Base-by-base conservation (phyloP, 2,113 vertebrate species). In the Chiloscyllium plagiosum region DNA sequence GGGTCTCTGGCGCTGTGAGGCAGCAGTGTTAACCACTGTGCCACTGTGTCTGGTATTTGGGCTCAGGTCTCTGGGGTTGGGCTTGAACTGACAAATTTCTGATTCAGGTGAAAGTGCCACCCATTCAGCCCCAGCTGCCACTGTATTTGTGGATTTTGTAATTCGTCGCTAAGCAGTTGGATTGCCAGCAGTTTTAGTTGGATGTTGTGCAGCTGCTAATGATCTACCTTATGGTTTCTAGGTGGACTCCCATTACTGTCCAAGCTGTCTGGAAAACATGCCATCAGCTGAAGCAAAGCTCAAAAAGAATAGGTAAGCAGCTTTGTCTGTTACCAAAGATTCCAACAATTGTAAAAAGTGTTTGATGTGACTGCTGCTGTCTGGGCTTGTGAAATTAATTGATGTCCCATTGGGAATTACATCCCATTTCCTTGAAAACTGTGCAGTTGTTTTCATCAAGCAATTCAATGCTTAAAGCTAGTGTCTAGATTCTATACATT, bases 161-260 rank as follows among this genome's bases (percentile, higher is more conserved):
- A n/a, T 92, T 65, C 66, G 56, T 92, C 37, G 37, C 7, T 95
- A 29, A 95, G 70, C 47, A 4, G 50, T n/a, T 94, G 0, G 52
- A 22, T 6, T 7, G 33, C 15, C 20, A 47, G 50, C 10, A 56
- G 33, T 85, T 86, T 66, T 50, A 17, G 61, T 33, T 65, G 68
- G 72, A 2, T 83, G 2, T 70, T 42, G 65, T 52, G 94, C 4
- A 12, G 47, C n/a, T 50, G 42, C 37, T 95, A 70, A 95, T 33
- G 69, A 3, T 76, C 69, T 33, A 72, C 42, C 26, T 95, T 95
- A 0, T 47, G 52, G 13, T 96, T 95, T 94, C 94, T 97, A 99
- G 99, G 99, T 99, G 97, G 99, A 99, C 96, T 99, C 99, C 2
- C 99, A 99, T 97, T 99, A 99, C 96, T 99, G 99, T 96, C 99